These are phyloP conservation scores for Rhodinocichla rosea DNA, from an alignment of 2,113 vertebrate genomes.

Conservation along the genomic window DNA sequence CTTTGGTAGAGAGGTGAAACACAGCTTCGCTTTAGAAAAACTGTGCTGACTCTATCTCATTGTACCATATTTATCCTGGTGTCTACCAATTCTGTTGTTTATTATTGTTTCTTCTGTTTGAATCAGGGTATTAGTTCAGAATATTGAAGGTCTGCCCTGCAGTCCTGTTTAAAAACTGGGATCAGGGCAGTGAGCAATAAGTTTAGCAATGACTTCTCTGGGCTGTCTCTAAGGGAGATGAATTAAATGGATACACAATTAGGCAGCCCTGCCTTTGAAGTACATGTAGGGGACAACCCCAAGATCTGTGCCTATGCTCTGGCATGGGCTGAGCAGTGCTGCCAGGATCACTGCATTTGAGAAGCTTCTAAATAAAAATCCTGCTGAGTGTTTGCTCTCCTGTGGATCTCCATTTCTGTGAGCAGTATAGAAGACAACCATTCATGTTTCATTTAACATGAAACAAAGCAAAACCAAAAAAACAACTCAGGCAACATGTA, in stretches of 20 bases:
- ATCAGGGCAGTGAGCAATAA: neutral
- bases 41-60: neutral
- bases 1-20: neutral
- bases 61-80: neutral
- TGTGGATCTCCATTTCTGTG: neutral
- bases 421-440: neutral
- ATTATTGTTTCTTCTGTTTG: neutral
- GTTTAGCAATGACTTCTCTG: neutral
- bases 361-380: neutral
- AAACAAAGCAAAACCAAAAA: neutral
- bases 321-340: neutral
- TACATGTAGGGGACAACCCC: rapidly evolving
- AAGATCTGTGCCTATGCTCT: neutral
- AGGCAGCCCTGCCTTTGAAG: neutral
- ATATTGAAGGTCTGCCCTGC: neutral
- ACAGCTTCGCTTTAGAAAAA: neutral
- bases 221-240: neutral
- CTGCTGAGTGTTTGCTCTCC: neutral
- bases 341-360: neutral
- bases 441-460: neutral
- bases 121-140: neutral
- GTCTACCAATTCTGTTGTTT: neutral
- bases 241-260: neutral
- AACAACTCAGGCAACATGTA: neutral
- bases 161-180: neutral